These are phyloP conservation scores for Hypotaenidia okinawae DNA, from an alignment of 2,797 vertebrate species.

Conservation along the genomic window DNA sequence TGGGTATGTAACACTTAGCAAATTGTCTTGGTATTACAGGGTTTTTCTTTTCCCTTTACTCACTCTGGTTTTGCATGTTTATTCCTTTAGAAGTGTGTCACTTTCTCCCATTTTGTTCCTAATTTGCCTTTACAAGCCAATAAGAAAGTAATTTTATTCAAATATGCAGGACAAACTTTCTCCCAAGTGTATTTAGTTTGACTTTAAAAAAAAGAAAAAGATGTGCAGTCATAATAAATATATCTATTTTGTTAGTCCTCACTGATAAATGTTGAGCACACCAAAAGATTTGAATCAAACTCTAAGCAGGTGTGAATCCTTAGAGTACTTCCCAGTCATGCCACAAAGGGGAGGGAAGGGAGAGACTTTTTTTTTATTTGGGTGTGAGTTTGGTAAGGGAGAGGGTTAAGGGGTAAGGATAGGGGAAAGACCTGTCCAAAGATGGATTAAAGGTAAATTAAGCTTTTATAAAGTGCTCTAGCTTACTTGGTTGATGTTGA, in stretches of 20 bases:
- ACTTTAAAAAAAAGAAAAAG: neutral
- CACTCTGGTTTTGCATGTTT: neutral
- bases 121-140: neutral
- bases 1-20: neutral
- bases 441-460: neutral
- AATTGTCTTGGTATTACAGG: neutral
- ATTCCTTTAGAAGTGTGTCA: neutral
- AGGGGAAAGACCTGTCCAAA: neutral
- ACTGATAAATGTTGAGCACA: neutral
- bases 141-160: neutral
- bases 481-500: neutral
- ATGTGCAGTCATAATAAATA: accelerated
- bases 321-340: neutral
- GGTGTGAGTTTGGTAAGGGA: too few relatives aligned
- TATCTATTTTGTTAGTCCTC: neutral
- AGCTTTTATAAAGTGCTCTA: neutral
- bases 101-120: neutral
- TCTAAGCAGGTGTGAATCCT: neutral
- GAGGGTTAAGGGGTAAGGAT: too few relatives aligned
- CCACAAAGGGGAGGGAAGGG: neutral
- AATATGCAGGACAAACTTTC: neutral
- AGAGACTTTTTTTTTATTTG: neutral
- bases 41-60: neutral
- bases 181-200: neutral
- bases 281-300: neutral